phyloP scores from a whole-genome alignment of 2,797 vertebrate genomes.

The Oreochromis grahami region DNA sequence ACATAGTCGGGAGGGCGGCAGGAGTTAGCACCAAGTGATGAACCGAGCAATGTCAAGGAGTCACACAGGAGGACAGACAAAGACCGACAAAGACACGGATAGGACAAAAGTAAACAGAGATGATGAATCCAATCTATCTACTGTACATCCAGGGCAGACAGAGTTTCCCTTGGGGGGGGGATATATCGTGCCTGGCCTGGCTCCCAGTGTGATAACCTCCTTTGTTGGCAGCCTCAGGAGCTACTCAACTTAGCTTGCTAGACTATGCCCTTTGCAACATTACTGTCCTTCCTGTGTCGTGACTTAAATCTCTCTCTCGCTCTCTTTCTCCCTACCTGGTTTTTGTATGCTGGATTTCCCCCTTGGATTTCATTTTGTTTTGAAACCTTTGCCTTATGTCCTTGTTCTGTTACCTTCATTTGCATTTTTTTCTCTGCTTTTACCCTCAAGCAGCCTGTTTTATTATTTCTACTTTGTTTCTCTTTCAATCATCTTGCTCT shows the following conservation, averaged over 20 bases:
- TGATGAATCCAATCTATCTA: slow-evolving; percentile 16
- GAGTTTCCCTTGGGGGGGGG: slow-evolving; percentile 20
- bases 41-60: slow-evolving; percentile 17
- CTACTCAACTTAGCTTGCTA: slow-evolving; percentile 8
- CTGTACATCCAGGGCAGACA: slow-evolving; percentile 21
- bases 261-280: slow-evolving; percentile 3
- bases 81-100: background rate
- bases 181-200: background rate
- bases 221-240: slow-evolving; percentile 15
- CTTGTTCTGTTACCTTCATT: background rate
- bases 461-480: background rate
- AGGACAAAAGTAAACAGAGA: slow-evolving; percentile 31
- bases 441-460: background rate
- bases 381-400: background rate
- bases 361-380: background rate
- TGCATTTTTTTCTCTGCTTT: background rate
- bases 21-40: slow-evolving; percentile 8
- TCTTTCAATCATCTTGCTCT: background rate
- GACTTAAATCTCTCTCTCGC: background rate
- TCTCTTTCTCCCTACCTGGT: background rate
- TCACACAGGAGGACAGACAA: background rate
- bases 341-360: background rate
- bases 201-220: background rate
- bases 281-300: background rate
- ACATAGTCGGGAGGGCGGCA: background rate